Conservation (phyloP, 2,888 invertebrate species). For the Eucriotettix oculatus region DNA sequence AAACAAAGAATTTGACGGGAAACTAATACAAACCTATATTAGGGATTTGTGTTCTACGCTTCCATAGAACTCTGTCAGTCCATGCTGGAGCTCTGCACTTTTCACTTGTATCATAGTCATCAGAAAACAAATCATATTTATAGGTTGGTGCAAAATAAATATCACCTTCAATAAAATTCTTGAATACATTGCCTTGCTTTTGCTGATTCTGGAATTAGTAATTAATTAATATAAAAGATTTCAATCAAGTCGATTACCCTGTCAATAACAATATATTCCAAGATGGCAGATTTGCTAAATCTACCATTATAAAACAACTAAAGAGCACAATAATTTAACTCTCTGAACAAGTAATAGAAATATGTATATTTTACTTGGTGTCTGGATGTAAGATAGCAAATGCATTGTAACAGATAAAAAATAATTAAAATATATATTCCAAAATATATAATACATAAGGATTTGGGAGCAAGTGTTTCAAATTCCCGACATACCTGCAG, state of each 20-base stretch:
- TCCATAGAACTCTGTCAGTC: conserved; percentile 96
- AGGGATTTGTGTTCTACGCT: conserved; percentile 54
- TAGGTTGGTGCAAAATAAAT: conserved; percentile 91
- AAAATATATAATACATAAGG: neutral
- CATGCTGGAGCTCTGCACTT: conserved; percentile 94
- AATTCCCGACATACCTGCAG: conserved; percentile 32
- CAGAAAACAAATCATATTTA: conserved; percentile 96
- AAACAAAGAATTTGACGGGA: neutral
- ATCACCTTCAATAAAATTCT: conserved; percentile 83
- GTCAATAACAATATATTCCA: no score
- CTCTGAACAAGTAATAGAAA: no score
- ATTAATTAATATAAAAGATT: neutral
- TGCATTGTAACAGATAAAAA: neutral
- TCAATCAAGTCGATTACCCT: no score
- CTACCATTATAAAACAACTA: no score
- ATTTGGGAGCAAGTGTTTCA: neutral
- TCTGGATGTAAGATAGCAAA: no score
- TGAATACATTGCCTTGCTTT: conserved; percentile 68
- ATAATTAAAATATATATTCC: neutral
- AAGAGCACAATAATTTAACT: no score
- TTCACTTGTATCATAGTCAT: conserved; percentile 98
- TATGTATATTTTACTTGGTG: no score
- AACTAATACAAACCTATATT: conserved; percentile 36
- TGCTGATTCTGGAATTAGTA: conserved; percentile 43
- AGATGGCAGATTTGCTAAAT: no score